Evolutionary conservation across 2,888 invertebrate species (phyloP).

Genomic region (Agriotes lineatus): DNA sequence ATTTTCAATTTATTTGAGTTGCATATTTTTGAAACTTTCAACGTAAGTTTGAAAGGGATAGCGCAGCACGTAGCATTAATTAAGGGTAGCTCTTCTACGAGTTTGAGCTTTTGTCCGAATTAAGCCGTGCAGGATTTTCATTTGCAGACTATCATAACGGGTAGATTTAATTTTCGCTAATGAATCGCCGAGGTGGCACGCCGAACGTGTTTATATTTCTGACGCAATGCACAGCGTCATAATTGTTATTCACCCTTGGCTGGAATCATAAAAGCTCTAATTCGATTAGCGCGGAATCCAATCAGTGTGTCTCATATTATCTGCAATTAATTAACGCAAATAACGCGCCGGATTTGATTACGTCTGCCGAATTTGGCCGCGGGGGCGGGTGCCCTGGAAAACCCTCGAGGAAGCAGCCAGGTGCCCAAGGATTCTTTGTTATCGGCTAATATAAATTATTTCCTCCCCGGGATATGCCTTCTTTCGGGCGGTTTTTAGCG

Average conservation of each 20-base stretch:
- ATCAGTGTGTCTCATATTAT: constrained; percentile 33
- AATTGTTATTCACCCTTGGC: constrained; percentile 32
- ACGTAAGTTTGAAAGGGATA: too few species aligned
- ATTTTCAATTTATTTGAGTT: too few species aligned
- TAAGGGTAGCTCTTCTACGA: too few species aligned
- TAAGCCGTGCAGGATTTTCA: constrained; percentile 8
- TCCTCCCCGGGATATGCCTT: constrained; percentile 23
- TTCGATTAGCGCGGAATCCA: constrained; percentile 35
- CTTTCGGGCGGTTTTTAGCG: constrained; percentile 18
- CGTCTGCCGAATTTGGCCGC: too few species aligned
- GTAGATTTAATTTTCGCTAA: constrained; percentile 27
- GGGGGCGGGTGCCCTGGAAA: too few species aligned
- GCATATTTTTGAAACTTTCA: too few species aligned
- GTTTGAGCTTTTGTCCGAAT: too few species aligned
- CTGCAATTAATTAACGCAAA: constrained; percentile 30
- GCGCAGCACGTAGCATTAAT: too few species aligned
- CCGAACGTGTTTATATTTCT: constrained; percentile 32
- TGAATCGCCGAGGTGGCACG: constrained; percentile 21
- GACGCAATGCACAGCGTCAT: constrained; percentile 18
- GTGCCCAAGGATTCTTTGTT: constrained; percentile 26
- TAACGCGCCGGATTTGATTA: constrained; percentile 20
- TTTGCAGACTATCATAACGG: neutral
- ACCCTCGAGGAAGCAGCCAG: constrained; percentile 17
- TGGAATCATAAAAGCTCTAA: constrained; percentile 33
- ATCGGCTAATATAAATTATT: constrained; percentile 33